Evolutionary conservation across 2,113 vertebrate genomes (phyloP).

Genomic region (Sinocyclocheilus maitianheensis): DNA sequence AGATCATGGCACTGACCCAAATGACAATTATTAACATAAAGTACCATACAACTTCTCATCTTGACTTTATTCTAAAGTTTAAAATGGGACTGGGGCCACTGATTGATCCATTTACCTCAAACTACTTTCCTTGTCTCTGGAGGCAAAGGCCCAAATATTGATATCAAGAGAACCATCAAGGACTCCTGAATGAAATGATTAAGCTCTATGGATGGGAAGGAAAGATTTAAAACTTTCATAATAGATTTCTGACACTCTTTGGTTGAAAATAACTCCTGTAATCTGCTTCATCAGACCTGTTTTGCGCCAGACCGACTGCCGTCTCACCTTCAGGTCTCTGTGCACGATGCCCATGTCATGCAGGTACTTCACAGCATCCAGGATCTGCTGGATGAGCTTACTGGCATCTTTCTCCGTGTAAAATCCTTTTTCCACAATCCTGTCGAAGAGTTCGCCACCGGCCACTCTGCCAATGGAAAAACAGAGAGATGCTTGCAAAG

Average conservation of each 20-base stretch:
- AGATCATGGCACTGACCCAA: not conserved
- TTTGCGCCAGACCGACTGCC: not conserved
- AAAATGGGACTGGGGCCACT: not conserved
- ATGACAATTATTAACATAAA: not conserved
- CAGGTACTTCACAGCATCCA: slow-evolving; percentile 94
- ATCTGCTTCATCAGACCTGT: not conserved
- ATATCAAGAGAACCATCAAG: not conserved
- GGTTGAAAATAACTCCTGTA: not conserved
- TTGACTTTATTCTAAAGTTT: not conserved
- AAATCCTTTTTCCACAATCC: slow-evolving; percentile 97
- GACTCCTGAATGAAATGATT: not conserved
- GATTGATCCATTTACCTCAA: slow-evolving; percentile 31
- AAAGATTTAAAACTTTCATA: not conserved
- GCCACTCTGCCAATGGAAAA: slow-evolving; percentile 80
- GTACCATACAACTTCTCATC: not conserved
- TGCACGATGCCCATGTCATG: slow-evolving; percentile 96
- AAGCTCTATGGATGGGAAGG: not conserved
- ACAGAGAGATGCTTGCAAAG: slow-evolving; percentile 32
- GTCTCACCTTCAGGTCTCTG: slow-evolving; percentile 91
- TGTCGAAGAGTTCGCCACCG: slow-evolving; percentile 93
- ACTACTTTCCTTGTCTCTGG: slow-evolving; percentile 17
- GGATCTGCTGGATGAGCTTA: slow-evolving; percentile 92
- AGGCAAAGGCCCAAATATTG: slow-evolving; percentile 1
- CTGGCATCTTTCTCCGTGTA: slow-evolving; percentile 98
- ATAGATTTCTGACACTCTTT: not conserved